Percentiles rank a stretch among this genome's conserved stretches.
These are phyloP conservation scores for Spilarctia lutea DNA, from an alignment of 2,888 invertebrate genomes.

Conservation along the genomic window DNA sequence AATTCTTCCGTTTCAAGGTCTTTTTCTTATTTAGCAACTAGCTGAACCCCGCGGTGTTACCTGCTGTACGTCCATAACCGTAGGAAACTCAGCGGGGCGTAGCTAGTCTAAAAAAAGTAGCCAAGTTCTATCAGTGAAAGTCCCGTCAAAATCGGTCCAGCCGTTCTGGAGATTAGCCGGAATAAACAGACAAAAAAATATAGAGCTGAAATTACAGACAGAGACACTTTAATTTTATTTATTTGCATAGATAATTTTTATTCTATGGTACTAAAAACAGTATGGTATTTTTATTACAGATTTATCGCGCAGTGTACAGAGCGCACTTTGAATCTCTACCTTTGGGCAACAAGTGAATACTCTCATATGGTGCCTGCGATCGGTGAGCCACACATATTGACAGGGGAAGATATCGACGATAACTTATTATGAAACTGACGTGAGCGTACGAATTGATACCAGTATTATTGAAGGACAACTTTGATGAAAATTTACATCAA, in stretches of 20 bases:
- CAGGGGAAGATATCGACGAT: conserved; percentile 72
- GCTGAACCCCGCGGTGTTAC: too few species aligned
- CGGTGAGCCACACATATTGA: conserved; percentile 80
- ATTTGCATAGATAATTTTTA: too few species aligned
- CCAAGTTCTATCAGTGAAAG: too few species aligned
- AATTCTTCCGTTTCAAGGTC: not conserved
- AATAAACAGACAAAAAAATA: too few species aligned
- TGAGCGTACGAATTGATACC: not conserved
- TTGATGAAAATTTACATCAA: not conserved
- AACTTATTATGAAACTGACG: conserved; percentile 62
- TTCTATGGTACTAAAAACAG: not conserved
- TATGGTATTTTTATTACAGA: conserved; percentile 69
- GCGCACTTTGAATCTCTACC: conserved; percentile 94
- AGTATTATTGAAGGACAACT: conserved; percentile 13
- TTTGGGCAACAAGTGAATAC: conserved; percentile 93
- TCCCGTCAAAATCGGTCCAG: too few species aligned
- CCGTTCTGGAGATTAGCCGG: too few species aligned
- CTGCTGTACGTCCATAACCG: too few species aligned
- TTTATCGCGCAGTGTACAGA: conserved; percentile 98
- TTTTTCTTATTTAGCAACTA: not conserved
- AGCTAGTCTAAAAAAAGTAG: too few species aligned
- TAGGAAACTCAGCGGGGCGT: too few species aligned
- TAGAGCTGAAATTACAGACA: too few species aligned
- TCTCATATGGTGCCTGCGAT: conserved; percentile 89
- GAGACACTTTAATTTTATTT: too few species aligned